A percentile compares a stretch with the other conserved stretches of the same genome.
phyloP scores from a whole-genome alignment of 2,888 invertebrate species.

The Mesorhabditis sp. region DNA sequence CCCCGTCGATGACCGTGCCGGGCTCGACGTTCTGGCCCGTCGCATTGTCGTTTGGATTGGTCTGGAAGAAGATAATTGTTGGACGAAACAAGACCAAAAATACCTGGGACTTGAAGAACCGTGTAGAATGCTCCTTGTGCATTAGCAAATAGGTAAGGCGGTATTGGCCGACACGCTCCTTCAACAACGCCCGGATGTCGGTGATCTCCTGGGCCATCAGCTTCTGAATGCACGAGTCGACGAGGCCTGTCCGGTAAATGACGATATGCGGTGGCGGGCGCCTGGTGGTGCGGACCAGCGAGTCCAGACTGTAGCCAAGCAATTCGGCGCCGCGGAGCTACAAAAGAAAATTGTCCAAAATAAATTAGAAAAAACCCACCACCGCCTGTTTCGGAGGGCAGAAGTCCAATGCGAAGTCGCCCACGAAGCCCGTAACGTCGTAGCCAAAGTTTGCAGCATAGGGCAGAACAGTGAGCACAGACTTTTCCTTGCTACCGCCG shows the following conservation, averaged over 20 bases:
- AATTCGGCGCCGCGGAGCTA: too few relatives aligned
- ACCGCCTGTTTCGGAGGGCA: too few relatives aligned
- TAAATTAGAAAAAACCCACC: too few relatives aligned
- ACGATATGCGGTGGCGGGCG: constrained; percentile 28
- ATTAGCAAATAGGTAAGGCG: constrained; percentile 36
- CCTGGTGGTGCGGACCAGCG: too few relatives aligned
- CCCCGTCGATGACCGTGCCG: constrained; percentile 45
- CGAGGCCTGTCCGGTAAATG: constrained; percentile 39
- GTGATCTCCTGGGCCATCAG: constrained; percentile 45
- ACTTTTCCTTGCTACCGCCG: neutral
- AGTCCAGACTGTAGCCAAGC: too few relatives aligned
- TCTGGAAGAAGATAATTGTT: neutral
- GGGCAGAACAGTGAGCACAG: constrained; percentile 18
- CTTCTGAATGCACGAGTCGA: constrained; percentile 28
- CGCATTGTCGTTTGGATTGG: constrained; percentile 13
- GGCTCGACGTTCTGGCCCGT: constrained; percentile 42
- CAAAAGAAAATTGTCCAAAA: too few relatives aligned
- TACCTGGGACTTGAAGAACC: constrained; percentile 25
- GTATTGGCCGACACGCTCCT: neutral
- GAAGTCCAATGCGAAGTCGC: constrained; percentile 16
- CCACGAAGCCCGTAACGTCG: constrained; percentile 21
- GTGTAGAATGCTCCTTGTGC: constrained; percentile 40
- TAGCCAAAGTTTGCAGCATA: constrained; percentile 23
- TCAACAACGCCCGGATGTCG: constrained; percentile 27
- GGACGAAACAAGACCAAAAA: too few relatives aligned